These are phyloP conservation scores for Tetrax tetrax DNA, from an alignment of 2,113 vertebrate species.

Conservation along the genomic window DNA sequence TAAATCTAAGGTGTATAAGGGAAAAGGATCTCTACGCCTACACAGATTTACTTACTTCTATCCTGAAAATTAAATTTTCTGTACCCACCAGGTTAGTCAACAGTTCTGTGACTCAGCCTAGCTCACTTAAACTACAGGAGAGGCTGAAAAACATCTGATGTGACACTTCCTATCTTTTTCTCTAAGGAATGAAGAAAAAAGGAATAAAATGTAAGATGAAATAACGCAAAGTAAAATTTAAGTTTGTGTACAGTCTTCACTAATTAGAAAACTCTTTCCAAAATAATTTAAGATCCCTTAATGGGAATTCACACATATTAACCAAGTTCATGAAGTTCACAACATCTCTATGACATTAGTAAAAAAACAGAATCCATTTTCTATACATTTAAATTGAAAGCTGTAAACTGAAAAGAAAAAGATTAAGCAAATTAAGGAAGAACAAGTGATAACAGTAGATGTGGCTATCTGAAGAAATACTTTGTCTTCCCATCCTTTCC, in stretches of 20 bases:
- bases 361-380: not conserved
- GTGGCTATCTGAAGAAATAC: not conserved
- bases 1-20: not conserved
- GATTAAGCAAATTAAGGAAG: not conserved
- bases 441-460: not conserved
- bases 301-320: not conserved
- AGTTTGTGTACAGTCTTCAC: not conserved
- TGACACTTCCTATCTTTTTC: not conserved
- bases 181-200: not conserved
- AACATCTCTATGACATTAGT: not conserved
- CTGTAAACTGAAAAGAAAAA: not conserved
- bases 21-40: not conserved
- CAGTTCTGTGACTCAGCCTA: slow-evolving; percentile 23
- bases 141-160: slow-evolving; percentile 14
- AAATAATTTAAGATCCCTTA: not conserved
- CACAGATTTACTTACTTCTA: not conserved
- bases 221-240: not conserved
- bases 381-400: not conserved
- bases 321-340: not conserved
- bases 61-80: not conserved
- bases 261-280: not conserved
- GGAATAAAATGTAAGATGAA: not conserved
- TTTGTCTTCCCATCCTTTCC: not conserved
- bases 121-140: not conserved
- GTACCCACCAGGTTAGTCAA: not conserved